phyloP scores from a whole-genome alignment of 2,888 invertebrate species.

The Cacoxenus indagator region DNA sequence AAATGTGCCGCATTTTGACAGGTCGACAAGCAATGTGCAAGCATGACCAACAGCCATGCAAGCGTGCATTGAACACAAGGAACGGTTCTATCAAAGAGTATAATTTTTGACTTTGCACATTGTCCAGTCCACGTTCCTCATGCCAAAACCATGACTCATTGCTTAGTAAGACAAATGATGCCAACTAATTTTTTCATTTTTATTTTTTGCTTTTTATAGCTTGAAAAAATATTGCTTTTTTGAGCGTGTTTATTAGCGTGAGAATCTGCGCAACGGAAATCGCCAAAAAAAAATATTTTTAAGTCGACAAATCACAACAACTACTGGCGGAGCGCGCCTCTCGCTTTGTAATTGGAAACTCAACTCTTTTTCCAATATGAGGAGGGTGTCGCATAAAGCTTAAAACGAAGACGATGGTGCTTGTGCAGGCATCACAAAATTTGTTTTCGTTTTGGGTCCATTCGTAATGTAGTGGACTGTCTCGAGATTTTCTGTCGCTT shows the following conservation, averaged over 20 bases:
- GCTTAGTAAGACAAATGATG: not conserved
- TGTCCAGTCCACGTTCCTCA: not conserved
- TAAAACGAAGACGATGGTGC: not conserved
- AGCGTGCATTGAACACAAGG: not conserved
- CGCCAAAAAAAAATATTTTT: too few species aligned
- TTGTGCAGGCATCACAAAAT: not conserved
- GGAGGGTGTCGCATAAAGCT: not conserved
- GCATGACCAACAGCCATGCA: constrained; percentile 2
- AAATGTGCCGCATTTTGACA: constrained; percentile 22
- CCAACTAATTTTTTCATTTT: not conserved
- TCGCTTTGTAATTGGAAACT: not conserved
- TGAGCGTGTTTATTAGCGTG: not conserved
- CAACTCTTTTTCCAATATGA: not conserved
- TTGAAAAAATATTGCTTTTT: not conserved
- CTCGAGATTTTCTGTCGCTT: too few species aligned
- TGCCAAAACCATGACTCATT: not conserved
- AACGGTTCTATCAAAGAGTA: not conserved
- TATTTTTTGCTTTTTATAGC: not conserved
- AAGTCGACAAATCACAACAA: too few species aligned
- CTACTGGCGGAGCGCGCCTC: too few species aligned
- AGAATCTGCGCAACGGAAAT: constrained; percentile 1
- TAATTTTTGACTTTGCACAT: not conserved
- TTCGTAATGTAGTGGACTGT: too few species aligned
- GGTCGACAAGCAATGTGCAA: constrained; percentile 22
- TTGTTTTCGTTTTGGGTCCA: not conserved